These are phyloP conservation scores for Dolichallabes microphthalmus DNA, from an alignment of 2,113 vertebrate species.

Conservation along the genomic window DNA sequence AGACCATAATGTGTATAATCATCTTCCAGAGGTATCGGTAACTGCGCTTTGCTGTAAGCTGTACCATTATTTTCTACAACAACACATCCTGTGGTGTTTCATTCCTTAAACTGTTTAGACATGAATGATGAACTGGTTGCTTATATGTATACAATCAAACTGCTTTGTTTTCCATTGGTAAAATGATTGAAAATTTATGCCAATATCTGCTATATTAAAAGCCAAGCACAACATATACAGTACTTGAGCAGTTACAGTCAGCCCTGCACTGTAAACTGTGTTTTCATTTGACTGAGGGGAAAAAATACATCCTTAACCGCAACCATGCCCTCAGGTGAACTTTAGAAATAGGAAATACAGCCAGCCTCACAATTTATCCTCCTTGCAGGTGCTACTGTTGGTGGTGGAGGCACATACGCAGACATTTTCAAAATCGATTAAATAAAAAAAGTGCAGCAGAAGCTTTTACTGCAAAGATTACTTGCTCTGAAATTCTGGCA, in stretches of 20 bases:
- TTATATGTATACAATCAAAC: background rate
- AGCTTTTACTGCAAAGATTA: slow-evolving; percentile 10
- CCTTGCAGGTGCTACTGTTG: background rate
- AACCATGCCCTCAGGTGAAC: background rate
- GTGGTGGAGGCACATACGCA: background rate
- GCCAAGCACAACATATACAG: background rate
- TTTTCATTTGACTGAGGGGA: background rate
- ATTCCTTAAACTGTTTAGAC: background rate
- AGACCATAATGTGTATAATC: background rate
- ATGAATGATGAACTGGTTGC: background rate
- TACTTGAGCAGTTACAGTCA: too few relatives aligned
- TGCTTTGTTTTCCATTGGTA: background rate
- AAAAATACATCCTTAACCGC: background rate
- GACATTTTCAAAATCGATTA: background rate
- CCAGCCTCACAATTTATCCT: background rate
- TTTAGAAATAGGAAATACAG: slow-evolving; percentile 5
- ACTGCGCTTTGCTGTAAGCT: background rate
- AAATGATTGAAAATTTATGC: background rate
- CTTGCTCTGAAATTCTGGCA: background rate
- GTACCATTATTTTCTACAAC: background rate
- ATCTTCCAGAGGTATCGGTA: background rate
- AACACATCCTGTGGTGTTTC: background rate
- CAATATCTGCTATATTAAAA: background rate
- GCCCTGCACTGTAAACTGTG: slow-evolving; percentile 2
- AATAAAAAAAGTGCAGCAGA: background rate